phyloP scores from a whole-genome alignment of 2,888 invertebrate genomes.

The Philonicus albiceps region DNA sequence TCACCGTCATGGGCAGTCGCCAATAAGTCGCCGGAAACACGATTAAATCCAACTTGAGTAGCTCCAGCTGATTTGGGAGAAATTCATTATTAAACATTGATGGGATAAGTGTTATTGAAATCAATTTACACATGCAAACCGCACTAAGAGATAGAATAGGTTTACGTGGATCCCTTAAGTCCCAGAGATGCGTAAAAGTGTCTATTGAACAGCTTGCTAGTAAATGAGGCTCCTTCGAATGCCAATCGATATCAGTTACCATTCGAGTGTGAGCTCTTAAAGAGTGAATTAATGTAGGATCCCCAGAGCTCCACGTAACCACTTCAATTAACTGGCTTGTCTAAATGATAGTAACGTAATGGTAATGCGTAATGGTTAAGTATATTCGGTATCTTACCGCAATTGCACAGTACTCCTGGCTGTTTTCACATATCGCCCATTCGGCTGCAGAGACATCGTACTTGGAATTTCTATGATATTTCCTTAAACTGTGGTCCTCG shows the following conservation, averaged over 20 bases:
- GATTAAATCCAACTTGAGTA: conserved; percentile 94
- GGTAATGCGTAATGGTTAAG: neutral
- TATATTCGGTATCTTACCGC: conserved; percentile 70
- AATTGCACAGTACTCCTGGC: conserved; percentile 84
- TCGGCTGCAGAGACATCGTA: conserved; percentile 93
- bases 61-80: conserved; percentile 73
- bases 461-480: conserved; percentile 87
- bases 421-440: conserved; percentile 84
- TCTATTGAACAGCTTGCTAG: conserved; percentile 92
- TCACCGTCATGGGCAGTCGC: conserved; percentile 97
- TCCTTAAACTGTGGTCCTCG: conserved; percentile 69
- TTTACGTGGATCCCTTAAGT: conserved; percentile 83
- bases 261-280: conserved; percentile 84
- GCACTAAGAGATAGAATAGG: conserved; percentile 86
- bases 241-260: conserved; percentile 93
- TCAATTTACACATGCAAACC: conserved; percentile 72
- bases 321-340: conserved; percentile 89
- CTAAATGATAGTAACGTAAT: conserved; percentile 64
- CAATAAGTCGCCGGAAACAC: conserved; percentile 80
- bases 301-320: conserved; percentile 78
- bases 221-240: conserved; percentile 76
- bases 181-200: conserved; percentile 94
- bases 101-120: neutral
- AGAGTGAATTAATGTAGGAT: conserved; percentile 75
- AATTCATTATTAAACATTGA: neutral